Conservation (phyloP, 2,797 vertebrate genomes). For the Steatocranus sp. region DNA sequence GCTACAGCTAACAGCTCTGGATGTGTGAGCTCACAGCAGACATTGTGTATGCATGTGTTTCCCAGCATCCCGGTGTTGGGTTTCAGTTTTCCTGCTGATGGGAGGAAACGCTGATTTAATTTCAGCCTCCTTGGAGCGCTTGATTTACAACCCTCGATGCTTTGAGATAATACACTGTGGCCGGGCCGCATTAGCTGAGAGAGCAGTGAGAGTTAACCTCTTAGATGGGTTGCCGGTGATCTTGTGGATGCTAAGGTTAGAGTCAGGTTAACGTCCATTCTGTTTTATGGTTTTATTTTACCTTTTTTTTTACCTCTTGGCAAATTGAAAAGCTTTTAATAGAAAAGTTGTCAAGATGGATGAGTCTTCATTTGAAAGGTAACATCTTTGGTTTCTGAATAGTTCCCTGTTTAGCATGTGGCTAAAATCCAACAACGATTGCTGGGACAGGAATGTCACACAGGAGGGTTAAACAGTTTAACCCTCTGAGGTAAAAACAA, state of each 20-base stretch:
- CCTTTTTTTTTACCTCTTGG: neutral
- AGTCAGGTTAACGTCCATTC: neutral
- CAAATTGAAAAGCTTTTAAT: neutral
- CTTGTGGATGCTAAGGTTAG: neutral
- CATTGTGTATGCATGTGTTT: conserved; percentile 5
- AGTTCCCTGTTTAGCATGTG: neutral
- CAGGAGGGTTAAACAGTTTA: neutral
- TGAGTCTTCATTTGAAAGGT: neutral
- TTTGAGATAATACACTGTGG: conserved; percentile 43
- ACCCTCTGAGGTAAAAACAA: neutral
- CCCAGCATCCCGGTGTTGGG: conserved; percentile 38
- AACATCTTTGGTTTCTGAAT: neutral
- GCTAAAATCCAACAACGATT: neutral
- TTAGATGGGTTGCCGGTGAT: neutral
- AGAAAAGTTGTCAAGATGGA: neutral
- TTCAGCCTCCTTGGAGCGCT: conserved; percentile 46
- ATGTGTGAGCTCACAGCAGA: conserved; percentile 22
- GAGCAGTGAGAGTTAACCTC: conserved; percentile 8
- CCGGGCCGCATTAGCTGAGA: conserved; percentile 18
- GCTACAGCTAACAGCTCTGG: conserved; percentile 34
- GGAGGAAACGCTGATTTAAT: conserved; percentile 68
- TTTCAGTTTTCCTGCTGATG: conserved; percentile 55
- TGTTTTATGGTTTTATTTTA: neutral
- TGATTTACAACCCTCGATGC: conserved; percentile 56
- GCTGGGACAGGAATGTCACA: neutral